A percentile compares a stretch with the other conserved stretches of the same genome.
Conservation (phyloP, 1,140 invertebrate species). For the Dinothrombium tinctorium region DNA sequence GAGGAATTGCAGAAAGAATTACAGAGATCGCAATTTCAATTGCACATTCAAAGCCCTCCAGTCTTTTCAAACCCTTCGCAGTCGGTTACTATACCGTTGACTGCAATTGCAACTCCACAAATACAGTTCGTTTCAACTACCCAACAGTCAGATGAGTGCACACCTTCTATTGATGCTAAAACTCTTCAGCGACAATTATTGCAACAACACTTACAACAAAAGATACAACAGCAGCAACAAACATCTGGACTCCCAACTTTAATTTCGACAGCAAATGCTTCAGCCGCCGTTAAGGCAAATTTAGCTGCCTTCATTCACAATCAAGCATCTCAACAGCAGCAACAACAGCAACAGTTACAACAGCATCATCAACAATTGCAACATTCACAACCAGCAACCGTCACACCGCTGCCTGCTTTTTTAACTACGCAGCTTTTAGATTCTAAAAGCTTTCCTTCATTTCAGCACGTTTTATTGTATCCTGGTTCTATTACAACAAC, state of each 20-base stretch:
- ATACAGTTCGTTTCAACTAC: slow-evolving; percentile 4
- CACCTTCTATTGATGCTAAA: slow-evolving; percentile 15
- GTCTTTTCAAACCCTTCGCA: slow-evolving; percentile 4
- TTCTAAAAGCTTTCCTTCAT: background rate
- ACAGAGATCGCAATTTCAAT: slow-evolving; percentile 19
- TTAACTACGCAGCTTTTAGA: background rate
- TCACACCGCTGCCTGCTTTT: background rate
- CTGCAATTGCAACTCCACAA: background rate
- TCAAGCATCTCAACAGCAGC: slow-evolving; percentile 6
- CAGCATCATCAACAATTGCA: background rate
- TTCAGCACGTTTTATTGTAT: background rate
- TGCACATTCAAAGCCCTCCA: slow-evolving; percentile 16
- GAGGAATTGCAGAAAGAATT: slow-evolving; percentile 57
- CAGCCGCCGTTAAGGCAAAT: slow-evolving; percentile 19
- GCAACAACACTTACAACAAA: slow-evolving; percentile 41
- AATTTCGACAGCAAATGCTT: slow-evolving; percentile 1
- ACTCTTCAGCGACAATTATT: slow-evolving; percentile 29
- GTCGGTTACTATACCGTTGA: slow-evolving; percentile 10
- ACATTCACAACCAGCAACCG: background rate
- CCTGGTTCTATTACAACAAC: background rate
- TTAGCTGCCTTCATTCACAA: slow-evolving; percentile 15
- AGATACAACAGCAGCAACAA: slow-evolving; percentile 24
- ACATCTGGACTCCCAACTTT: background rate
- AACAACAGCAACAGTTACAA: background rate
- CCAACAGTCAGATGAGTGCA: background rate